phyloP scores from a whole-genome alignment of 2,888 invertebrate species.

The Nezara viridula region DNA sequence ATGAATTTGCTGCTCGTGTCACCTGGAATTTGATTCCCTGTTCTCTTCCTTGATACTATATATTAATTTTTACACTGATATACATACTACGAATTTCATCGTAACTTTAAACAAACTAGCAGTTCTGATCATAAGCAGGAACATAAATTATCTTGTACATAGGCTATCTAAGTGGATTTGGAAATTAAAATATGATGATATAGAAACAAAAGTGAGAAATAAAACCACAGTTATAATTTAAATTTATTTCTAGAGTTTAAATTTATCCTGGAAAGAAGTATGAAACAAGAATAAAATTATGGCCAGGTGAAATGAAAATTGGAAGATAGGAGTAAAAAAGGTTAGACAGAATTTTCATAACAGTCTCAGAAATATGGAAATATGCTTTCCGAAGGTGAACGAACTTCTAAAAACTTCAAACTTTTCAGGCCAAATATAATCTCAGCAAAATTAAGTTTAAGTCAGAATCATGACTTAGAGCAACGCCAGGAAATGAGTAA shows the following conservation, averaged over 20 bases:
- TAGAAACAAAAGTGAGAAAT: too few relatives aligned
- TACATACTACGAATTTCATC: too few relatives aligned
- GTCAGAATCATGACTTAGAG: not conserved
- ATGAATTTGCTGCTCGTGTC: too few relatives aligned
- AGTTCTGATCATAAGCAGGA: too few relatives aligned
- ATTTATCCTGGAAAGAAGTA: not conserved
- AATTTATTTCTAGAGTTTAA: not conserved
- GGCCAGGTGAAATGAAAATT: not conserved
- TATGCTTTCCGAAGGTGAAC: not conserved
- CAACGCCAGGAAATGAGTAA: not conserved
- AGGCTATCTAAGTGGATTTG: too few relatives aligned
- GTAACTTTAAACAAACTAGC: too few relatives aligned
- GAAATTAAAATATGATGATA: too few relatives aligned
- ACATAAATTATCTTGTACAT: too few relatives aligned
- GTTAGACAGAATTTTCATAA: constrained; percentile 17
- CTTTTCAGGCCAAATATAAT: not conserved
- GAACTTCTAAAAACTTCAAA: not conserved
- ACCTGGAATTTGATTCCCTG: too few relatives aligned
- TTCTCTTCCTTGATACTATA: too few relatives aligned
- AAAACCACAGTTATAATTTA: not conserved
- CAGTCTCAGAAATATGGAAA: not conserved
- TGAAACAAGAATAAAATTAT: not conserved
- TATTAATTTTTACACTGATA: too few relatives aligned
- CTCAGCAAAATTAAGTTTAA: not conserved
- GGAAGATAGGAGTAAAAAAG: not conserved